A percentile compares a stretch with the other conserved stretches of the same genome.
Evolutionary conservation across 2,888 invertebrate genomes (phyloP).

Genomic region (Deilephila elpenor): DNA sequence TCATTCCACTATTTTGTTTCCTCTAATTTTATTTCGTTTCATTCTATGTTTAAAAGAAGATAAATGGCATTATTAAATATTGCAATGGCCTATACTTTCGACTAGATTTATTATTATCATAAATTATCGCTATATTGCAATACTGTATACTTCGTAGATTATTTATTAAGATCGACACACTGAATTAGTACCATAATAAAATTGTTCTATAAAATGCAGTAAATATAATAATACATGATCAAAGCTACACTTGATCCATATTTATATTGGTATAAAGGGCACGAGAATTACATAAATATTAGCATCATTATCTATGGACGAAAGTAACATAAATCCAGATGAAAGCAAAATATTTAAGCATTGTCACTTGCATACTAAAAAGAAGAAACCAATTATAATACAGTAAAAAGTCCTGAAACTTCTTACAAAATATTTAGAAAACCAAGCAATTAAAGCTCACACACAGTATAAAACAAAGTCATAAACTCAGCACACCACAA

Average conservation of each 20-base stretch:
- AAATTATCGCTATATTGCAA: slow-evolving; percentile 75
- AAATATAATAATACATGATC: background rate
- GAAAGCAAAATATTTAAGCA: background rate
- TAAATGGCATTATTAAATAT: slow-evolving; percentile 64
- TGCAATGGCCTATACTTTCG: slow-evolving; percentile 83
- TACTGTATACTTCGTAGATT: slow-evolving; percentile 25
- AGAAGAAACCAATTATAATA: background rate
- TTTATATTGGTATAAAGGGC: slow-evolving; percentile 7
- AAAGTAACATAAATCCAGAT: background rate
- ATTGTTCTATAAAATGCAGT: slow-evolving; percentile 30
- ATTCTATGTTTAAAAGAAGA: slow-evolving; percentile 14
- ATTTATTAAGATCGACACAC: slow-evolving; percentile 17
- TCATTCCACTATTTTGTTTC: background rate
- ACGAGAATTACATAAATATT: background rate
- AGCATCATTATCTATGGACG: background rate
- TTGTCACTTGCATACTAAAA: background rate
- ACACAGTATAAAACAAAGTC: background rate
- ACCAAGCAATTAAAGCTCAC: background rate
- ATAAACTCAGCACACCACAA: background rate
- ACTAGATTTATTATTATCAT: slow-evolving; percentile 81
- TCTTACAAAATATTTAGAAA: background rate
- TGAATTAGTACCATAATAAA: slow-evolving; percentile 29
- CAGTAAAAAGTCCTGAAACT: background rate
- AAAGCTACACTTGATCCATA: background rate
- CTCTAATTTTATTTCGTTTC: slow-evolving; percentile 5